Evolutionary conservation across 1,140 invertebrate species (phyloP), one percentile per base, ranked within the genome.

Genomic region (Conopomorpha cramerella): DNA sequence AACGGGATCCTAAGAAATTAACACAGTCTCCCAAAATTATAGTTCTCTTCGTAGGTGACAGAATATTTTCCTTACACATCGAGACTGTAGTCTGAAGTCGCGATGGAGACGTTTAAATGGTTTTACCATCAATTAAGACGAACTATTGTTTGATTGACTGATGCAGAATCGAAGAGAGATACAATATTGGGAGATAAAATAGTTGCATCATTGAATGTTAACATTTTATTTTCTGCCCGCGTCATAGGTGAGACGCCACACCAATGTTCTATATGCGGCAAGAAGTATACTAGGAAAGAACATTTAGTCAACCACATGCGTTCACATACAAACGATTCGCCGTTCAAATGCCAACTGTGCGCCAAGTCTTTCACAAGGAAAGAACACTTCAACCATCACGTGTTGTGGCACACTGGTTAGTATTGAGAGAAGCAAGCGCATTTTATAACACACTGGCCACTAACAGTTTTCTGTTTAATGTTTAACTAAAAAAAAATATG

Each of bases 321-420:
- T 36, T 87, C 87, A 26, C 88, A 90, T 60, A 95, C 92, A 41
- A 92, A 92, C 47, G 92, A 93, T 60, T 86, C 85, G 28, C 86
- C 86, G 39, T 88, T 86, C 70, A 82, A 86, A 49, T 91, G 88
- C 71, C 87, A 90, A 67, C 87, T 90, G 63, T 95, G 92, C 73
- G 87, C 87, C 59, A 93, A 93, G 78, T 88, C 87, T 27, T 94
- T 94, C 70, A 92, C 90, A 31, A 83, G 90, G 57, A 90, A 89
- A 77, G 88, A 90, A 78, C 88, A 90, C 66, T 88, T 90, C 77
- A 89, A 86, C 82, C 90, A 90, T 80, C 89, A 91, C 79, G 88
- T 90, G 68, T 83, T 90, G 82, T 90, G 88, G 86, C 89, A 91
- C 61, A 90, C 88, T 43, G 82, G 80, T 82, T 74, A 72, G 67